Evolutionary conservation across 92 coral and sea anemone species (phyloP).

Genomic region (Actinernus sp.): DNA sequence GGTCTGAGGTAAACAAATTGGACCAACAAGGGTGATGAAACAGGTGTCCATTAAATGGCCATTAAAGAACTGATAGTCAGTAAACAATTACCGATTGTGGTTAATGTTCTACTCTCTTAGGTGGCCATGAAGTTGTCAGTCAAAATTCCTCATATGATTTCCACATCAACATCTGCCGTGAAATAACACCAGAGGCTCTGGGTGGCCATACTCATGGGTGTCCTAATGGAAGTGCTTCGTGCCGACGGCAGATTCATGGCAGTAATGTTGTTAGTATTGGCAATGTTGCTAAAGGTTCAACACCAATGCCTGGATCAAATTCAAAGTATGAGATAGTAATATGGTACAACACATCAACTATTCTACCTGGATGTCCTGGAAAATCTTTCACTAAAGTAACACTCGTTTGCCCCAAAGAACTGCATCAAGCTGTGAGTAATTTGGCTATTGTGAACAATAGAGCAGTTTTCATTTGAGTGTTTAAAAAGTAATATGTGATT

Average conservation of each 20-base stretch:
- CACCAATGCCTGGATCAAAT: slow-evolving; percentile 4
- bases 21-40: no score
- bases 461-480: no score
- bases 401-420: slow-evolving; percentile 74
- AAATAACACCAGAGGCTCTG: slow-evolving; percentile 60
- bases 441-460: no score
- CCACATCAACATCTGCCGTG: slow-evolving; percentile 91
- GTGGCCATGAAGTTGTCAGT: slow-evolving; percentile 89
- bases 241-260: slow-evolving; percentile 46
- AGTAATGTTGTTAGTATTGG: slow-evolving; percentile 32
- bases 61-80: no score
- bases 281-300: slow-evolving; percentile 8
- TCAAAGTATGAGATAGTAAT: slow-evolving; percentile 33
- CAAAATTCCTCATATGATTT: slow-evolving; percentile 54
- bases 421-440: slow-evolving; percentile 54
- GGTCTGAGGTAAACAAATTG: no score
- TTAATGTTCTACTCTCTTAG: slow-evolving; percentile 26
- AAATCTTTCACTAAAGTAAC: slow-evolving; percentile 68
- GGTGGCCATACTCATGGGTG: slow-evolving; percentile 56
- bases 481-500: no score
- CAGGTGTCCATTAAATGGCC: no score
- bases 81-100: no score
- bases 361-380: slow-evolving; percentile 15
- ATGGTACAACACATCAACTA: slow-evolving; percentile 36
- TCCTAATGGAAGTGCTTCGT: slow-evolving; percentile 50